Evolutionary conservation across 2,113 vertebrate species (phyloP).

Genomic region (Corapipo altera): DNA sequence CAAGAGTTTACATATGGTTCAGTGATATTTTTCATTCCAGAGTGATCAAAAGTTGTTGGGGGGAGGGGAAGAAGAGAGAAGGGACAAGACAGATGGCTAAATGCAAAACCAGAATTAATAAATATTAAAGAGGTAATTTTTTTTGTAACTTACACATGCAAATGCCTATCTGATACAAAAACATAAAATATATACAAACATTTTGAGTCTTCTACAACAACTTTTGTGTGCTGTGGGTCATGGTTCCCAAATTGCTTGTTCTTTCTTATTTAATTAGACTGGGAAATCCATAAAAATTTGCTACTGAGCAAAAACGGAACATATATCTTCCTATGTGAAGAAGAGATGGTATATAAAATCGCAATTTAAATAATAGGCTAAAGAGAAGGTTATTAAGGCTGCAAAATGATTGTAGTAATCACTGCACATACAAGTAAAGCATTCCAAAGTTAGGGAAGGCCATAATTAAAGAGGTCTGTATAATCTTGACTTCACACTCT

Average conservation of each 20-base stretch:
- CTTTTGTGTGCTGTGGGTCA: background rate
- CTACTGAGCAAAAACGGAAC: background rate
- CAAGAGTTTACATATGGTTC: background rate
- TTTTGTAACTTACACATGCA: background rate
- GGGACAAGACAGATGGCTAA: background rate
- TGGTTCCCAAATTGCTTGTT: background rate
- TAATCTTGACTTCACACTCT: background rate
- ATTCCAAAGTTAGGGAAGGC: background rate
- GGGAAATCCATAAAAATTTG: background rate
- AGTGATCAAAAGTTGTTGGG: background rate
- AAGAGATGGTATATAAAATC: background rate
- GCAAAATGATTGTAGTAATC: background rate
- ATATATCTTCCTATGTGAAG: background rate
- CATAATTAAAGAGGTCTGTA: background rate
- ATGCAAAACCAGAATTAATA: background rate
- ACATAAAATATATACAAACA: background rate
- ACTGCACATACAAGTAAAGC: background rate
- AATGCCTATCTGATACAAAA: background rate
- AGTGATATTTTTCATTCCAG: background rate
- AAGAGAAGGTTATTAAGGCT: background rate
- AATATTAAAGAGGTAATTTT: background rate
- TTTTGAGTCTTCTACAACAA: rapidly evolving
- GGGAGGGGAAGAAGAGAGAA: background rate
- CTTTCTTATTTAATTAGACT: background rate
- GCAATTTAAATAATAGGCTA: background rate